These are phyloP conservation scores for Euphonia xanthogaster DNA, from an alignment of 2,797 vertebrate genomes.

Conservation along the genomic window DNA sequence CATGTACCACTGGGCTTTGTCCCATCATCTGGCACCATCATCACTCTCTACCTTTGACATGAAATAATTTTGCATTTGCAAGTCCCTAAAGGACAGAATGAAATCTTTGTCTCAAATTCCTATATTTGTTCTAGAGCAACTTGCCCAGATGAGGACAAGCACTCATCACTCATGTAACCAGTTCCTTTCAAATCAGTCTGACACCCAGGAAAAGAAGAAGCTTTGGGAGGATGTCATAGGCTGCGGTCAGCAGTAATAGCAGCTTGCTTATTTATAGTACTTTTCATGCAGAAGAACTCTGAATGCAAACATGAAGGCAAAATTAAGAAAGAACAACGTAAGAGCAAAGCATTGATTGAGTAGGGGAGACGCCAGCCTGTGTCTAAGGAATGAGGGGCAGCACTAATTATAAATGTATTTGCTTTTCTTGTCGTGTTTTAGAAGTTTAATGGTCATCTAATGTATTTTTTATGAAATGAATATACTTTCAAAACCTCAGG, in stretches of 20 bases:
- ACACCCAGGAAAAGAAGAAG: neutral
- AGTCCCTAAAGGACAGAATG: neutral
- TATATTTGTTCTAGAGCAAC: neutral
- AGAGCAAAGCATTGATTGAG: conserved; percentile 8
- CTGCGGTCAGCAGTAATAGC: neutral
- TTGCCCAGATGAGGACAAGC: neutral
- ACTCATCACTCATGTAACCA: neutral
- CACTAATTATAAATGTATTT: conserved; percentile 23
- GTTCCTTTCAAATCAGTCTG: neutral
- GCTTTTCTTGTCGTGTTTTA: conserved; percentile 34
- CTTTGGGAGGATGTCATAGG: neutral
- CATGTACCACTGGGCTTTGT: neutral
- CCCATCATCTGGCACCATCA: neutral
- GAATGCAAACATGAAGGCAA: neutral
- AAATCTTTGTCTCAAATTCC: neutral
- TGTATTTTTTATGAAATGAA: conserved; percentile 43
- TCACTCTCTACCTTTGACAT: neutral
- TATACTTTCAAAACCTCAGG: conserved; percentile 37
- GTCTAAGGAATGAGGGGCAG: neutral
- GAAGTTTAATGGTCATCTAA: conserved; percentile 41
- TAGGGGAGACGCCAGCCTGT: conserved; percentile 16
- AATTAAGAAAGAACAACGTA: neutral
- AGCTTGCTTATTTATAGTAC: neutral
- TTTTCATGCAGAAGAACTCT: neutral
- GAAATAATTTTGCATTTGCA: neutral